These are phyloP conservation scores for Ennomos erosarius DNA, from an alignment of 2,888 invertebrate species.

Conservation along the genomic window DNA sequence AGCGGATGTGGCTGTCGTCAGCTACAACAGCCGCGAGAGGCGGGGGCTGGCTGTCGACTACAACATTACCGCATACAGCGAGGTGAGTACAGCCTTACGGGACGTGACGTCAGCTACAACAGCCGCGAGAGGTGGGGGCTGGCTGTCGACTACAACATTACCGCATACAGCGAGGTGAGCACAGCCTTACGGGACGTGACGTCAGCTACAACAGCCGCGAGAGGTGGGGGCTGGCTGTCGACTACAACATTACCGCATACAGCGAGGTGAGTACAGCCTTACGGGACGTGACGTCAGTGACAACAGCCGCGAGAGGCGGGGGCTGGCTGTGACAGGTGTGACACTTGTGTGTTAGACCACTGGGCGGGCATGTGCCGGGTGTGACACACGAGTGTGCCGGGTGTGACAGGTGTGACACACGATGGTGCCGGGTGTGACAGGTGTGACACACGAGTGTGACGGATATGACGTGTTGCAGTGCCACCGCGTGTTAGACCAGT, in stretches of 20 bases:
- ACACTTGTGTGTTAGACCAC: background rate
- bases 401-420: too few relatives aligned
- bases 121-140: conserved; percentile 86
- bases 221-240: conserved; percentile 89
- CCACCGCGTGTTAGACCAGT: conserved; percentile 93
- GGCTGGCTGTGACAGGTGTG: conserved; percentile 89
- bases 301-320: conserved; percentile 86
- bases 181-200: conserved; percentile 71
- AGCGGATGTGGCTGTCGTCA: conserved; percentile 92
- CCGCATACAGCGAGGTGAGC: conserved; percentile 91
- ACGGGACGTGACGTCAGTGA: conserved; percentile 88
- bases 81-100: conserved; percentile 83
- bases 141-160: conserved; percentile 93
- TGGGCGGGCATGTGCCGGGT: conserved; percentile 88
- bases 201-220: conserved; percentile 88
- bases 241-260: conserved; percentile 94
- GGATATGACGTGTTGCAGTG: conserved; percentile 83
- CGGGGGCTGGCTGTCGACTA: conserved; percentile 93
- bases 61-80: conserved; percentile 92
- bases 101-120: conserved; percentile 90
- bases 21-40: conserved; percentile 86
- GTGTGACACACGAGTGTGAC: too few relatives aligned
- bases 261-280: conserved; percentile 88
- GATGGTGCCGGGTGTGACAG: too few relatives aligned
- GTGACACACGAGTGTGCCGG: too few relatives aligned